Evolutionary conservation across 2,888 invertebrate species (phyloP).

Genomic region (Spicauda simplicius): DNA sequence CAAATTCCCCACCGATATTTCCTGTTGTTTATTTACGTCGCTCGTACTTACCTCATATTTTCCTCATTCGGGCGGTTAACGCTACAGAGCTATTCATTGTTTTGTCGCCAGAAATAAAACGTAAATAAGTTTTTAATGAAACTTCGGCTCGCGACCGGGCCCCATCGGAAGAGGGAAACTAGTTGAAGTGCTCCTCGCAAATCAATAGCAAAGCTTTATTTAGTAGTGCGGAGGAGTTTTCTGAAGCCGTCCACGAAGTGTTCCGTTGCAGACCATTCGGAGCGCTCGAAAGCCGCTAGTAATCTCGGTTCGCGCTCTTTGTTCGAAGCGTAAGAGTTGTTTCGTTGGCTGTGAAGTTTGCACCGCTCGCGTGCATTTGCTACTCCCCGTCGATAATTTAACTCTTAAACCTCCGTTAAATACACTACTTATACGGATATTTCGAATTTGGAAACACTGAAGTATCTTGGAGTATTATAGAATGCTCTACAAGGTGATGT

Average conservation of each 20-base stretch:
- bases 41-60: constrained; percentile 38
- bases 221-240: constrained; percentile 62
- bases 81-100: constrained; percentile 37
- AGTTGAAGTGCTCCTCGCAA: constrained; percentile 63
- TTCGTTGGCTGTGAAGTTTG: constrained; percentile 62
- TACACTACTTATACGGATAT: no score
- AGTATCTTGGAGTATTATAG: no score
- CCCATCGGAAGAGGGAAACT: constrained; percentile 53
- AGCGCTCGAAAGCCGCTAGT: constrained; percentile 64
- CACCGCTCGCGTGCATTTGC: constrained; percentile 45
- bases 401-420: constrained; percentile 31
- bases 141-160: constrained; percentile 50
- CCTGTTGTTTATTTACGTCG: constrained; percentile 39
- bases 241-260: constrained; percentile 60
- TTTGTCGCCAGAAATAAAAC: constrained; percentile 36
- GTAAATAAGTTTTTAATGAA: constrained; percentile 41
- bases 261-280: constrained; percentile 55
- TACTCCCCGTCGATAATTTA: constrained; percentile 48
- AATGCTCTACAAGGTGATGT: no score
- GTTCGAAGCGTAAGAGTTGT: constrained; percentile 55
- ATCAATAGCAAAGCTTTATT: constrained; percentile 63
- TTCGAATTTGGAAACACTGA: no score
- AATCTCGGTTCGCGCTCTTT: constrained; percentile 61
- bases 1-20: constrained; percentile 39
- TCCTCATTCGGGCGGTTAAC: constrained; percentile 38